Percentiles rank a stretch among this genome's conserved stretches.
These are phyloP conservation scores for Diarsia mendica DNA, from an alignment of 2,888 invertebrate species.

Conservation along the genomic window DNA sequence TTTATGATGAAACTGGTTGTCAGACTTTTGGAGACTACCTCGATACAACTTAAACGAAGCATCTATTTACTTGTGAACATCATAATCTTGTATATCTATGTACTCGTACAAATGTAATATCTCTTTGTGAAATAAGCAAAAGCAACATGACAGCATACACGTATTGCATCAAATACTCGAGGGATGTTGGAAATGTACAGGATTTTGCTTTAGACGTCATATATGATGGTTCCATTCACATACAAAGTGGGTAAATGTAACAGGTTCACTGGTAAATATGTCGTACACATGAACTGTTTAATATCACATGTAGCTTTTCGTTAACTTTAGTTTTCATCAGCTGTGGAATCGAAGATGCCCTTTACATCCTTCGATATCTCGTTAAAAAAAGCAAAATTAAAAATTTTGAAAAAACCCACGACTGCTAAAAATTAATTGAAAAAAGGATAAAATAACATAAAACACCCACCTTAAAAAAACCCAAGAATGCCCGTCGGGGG, in stretches of 20 bases:
- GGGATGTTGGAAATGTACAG: background rate
- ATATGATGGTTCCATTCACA: constrained; percentile 1
- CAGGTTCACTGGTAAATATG: background rate
- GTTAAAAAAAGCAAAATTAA: too few species aligned
- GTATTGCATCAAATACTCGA: constrained; percentile 26
- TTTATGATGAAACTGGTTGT: background rate
- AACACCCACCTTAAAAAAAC: too few species aligned
- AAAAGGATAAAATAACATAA: too few species aligned
- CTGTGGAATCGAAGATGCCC: too few species aligned
- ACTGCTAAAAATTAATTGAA: too few species aligned
- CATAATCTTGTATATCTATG: background rate
- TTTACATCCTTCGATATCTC: too few species aligned
- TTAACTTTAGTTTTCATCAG: too few species aligned
- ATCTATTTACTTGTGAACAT: background rate
- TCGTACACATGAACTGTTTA: background rate
- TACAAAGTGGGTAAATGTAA: constrained; percentile 2
- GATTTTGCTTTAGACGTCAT: constrained; percentile 14
- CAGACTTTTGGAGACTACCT: background rate
- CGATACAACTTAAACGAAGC: background rate
- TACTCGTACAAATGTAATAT: background rate
- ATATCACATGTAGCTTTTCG: background rate
- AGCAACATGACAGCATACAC: constrained; percentile 2
- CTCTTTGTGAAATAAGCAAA: constrained; percentile 31
- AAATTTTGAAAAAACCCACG: too few species aligned
- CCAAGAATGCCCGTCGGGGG: too few species aligned